Evolutionary conservation across 1,140 invertebrate species (phyloP).

Genomic region (Antheraea pernyi): DNA sequence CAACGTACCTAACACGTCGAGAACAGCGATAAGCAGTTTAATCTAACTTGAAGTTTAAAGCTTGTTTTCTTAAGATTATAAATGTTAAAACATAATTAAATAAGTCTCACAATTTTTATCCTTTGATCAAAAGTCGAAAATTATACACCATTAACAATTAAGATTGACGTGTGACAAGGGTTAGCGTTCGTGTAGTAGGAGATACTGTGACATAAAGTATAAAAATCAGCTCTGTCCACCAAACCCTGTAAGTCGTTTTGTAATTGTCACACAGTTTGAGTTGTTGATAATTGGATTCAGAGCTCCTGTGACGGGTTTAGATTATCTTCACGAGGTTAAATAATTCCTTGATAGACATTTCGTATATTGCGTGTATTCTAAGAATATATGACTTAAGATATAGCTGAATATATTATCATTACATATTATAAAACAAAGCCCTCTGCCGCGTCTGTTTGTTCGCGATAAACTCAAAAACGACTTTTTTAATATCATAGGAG

Average conservation of each 20-base stretch:
- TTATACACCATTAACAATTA: constrained; percentile 44
- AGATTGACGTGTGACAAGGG: constrained; percentile 54
- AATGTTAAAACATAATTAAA: neutral
- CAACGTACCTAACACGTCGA: no score
- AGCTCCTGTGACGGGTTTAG: constrained; percentile 23
- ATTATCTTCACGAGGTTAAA: constrained; percentile 7
- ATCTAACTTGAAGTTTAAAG: no score
- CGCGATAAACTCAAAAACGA: no score
- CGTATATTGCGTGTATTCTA: neutral
- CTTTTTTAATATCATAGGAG: no score
- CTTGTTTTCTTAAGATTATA: neutral
- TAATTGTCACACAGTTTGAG: constrained; percentile 60
- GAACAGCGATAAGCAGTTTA: no score
- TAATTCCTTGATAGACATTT: neutral
- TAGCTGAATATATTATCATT: no score
- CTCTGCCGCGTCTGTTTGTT: no score
- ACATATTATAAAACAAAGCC: no score
- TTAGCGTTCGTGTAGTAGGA: constrained; percentile 6
- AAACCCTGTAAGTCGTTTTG: constrained; percentile 31
- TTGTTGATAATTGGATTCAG: constrained; percentile 61
- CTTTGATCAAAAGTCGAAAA: constrained; percentile 21
- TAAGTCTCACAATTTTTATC: neutral
- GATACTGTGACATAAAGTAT: neutral
- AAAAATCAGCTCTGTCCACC: constrained; percentile 26
- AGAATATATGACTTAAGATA: no score